Evolutionary conservation across 2,888 invertebrate species (phyloP).

Genomic region (Drosophila anceps): DNA sequence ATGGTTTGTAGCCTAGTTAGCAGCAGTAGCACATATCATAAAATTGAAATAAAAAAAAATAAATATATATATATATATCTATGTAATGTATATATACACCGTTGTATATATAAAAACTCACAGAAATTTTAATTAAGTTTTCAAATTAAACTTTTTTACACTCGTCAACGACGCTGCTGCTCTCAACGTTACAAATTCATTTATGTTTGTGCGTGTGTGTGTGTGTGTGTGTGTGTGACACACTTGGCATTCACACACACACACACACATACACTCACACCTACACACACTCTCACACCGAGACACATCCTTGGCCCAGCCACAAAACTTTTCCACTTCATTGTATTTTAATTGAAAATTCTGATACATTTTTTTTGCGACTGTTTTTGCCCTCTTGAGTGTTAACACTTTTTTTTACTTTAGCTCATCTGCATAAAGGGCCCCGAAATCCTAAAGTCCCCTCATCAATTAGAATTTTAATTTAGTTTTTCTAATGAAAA

Average conservation of each 20-base stretch:
- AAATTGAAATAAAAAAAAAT: conserved; percentile 23
- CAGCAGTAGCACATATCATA: conserved; percentile 36
- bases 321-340: conserved; percentile 74
- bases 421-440: conserved; percentile 48
- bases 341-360: conserved; percentile 72
- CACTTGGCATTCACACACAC: conserved; percentile 57
- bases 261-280: conserved; percentile 1
- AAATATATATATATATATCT: conserved; percentile 10
- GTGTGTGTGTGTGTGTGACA: conserved; percentile 26
- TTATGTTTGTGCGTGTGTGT: conserved; percentile 14
- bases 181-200: conserved; percentile 31
- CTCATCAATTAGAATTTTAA: conserved; percentile 19
- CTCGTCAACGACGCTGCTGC: conserved; percentile 44
- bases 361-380: conserved; percentile 40
- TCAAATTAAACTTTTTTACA: conserved; percentile 75
- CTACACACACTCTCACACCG: conserved; percentile 15
- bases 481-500: conserved; percentile 7
- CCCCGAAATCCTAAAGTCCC: not conserved
- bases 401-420: conserved; percentile 49
- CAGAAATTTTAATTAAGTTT: conserved; percentile 76
- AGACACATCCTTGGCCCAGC: conserved; percentile 29
- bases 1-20: conserved; percentile 22
- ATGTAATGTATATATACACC: not conserved
- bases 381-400: conserved; percentile 32
- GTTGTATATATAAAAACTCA: conserved; percentile 28